Evolutionary conservation across 2,797 vertebrate species (phyloP), one percentile per base, ranked within the genome.

Genomic region (Aselliscus stoliczkanus): DNA sequence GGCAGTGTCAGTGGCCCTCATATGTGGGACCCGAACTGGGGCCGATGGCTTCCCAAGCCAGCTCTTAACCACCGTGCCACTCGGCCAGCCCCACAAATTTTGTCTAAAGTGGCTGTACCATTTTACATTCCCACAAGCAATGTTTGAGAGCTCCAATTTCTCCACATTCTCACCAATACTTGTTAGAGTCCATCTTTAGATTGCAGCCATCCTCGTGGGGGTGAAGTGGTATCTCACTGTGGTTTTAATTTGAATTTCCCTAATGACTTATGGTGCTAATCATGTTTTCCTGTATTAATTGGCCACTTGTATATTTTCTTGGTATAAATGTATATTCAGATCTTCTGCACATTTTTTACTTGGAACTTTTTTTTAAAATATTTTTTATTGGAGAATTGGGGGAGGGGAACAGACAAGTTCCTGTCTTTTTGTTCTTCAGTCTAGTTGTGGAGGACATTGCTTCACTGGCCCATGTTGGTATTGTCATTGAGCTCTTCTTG

Each of bases 221-320:
- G 4, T 21, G 25, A 54, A 29, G 11, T 52, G 4, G 11, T 60
- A 37, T 80, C 39, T 17, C 8, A 29, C 29, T 67, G 39, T 65
- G 25, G 39, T 90, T 96, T 90, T 64, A 4, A 90, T 90, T 58
- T 82, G 39, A 88, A 88, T 82, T 89, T 92, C 18, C 2, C 64
- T 52, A 64, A 50, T 84, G 14, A 90, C 12, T 54, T 67, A 44
- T 11, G 1, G 64, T 65, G 25, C 12, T 60, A 23, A 17, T 80
- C 17, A 52, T 52, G 17, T 42, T 92, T 94, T 18, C n/a, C 83
- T 37, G 2, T 75, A 14, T 15, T 69, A 70, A 37, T 13, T 65
- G 39, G 4, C 3, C 25, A 86, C 37, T 87, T 72, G 5, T 20
- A 56, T 15, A 27, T 83, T 85, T 81, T 73, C 27, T 56, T 27